Conservation (phyloP, 2,888 invertebrate genomes). For the Mantis religiosa region DNA sequence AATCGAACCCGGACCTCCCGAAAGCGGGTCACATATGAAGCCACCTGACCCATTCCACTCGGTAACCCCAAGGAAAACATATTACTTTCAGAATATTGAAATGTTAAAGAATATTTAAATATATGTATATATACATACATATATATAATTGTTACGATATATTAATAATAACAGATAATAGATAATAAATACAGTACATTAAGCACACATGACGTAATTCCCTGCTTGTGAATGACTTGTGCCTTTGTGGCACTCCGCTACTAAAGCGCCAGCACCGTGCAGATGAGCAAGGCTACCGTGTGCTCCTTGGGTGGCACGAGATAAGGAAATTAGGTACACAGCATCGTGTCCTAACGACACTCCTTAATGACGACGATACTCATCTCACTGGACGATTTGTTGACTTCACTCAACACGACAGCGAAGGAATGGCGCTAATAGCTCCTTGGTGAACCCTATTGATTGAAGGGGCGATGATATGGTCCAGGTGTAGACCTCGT, state of each 20-base stretch:
- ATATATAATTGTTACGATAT: too few relatives aligned
- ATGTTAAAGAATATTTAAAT: too few relatives aligned
- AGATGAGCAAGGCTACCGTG: background rate
- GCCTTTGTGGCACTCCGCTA: background rate
- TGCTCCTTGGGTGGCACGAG: background rate
- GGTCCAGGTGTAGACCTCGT: background rate
- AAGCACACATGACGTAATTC: too few relatives aligned
- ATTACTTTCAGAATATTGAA: too few relatives aligned
- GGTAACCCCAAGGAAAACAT: too few relatives aligned
- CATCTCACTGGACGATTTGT: background rate
- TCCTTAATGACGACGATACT: background rate
- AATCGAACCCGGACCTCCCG: too few relatives aligned
- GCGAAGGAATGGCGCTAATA: background rate
- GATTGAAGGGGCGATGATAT: background rate
- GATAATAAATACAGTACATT: too few relatives aligned
- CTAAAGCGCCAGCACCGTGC: background rate
- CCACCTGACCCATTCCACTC: too few relatives aligned
- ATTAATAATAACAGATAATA: too few relatives aligned
- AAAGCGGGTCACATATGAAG: too few relatives aligned
- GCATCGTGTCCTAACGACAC: background rate
- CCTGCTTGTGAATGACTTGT: background rate
- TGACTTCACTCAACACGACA: background rate
- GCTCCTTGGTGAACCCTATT: background rate
- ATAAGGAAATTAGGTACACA: background rate
- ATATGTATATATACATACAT: too few relatives aligned